Base-by-base conservation (phyloP, 2,888 invertebrate genomes). In the Microctonus aethiopoides region DNA sequence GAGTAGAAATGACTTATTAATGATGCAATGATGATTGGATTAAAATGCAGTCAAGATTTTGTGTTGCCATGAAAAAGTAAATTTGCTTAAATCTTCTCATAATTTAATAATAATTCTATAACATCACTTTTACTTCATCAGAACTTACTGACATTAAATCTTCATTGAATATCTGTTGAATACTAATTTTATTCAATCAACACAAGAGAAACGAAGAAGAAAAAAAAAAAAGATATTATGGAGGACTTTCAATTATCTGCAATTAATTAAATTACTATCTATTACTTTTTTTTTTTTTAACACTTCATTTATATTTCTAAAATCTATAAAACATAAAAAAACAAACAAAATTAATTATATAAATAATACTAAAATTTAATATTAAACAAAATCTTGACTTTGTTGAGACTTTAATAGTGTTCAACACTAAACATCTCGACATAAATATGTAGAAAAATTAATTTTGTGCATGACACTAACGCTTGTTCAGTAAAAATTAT, bases 391-490 rank as follows among this genome's bases (percentile, higher is more conserved):
- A 75, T 74, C 74, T 75, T 75, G 75, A 74, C 74, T 72, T 70
- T 46, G 46, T 68, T n/a, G 16, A 46, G 46, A 46, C 46, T 46
- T 46, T 46, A 46, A 46, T 16, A 5, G 20, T 16, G 16, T 46
- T 5, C 1, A 4, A 46, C 16, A 46, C 16, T 46, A 46, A 64
- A 70, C 66, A 61, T 66, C 72, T 69, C 68, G 72, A 70, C 60
- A 66, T 65, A 64, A 63, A n/a, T n/a, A 64, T 64, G 70, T 74
- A 74, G 70, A 67, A 52, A 34, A 60, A 46, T 54, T 20, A 71
- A 70, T 67, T 71, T 72, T 69, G 69, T 68, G 77, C 77, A 77
- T 76, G 77, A 67, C 60, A 71, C 71, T 75, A 76, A 76, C 72
- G 74, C 75, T 75, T 72, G 66, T 67, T 34, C 20, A 26, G 16